These are phyloP conservation scores for Dryobates pubescens DNA, from an alignment of 2,797 vertebrate genomes.

Conservation along the genomic window DNA sequence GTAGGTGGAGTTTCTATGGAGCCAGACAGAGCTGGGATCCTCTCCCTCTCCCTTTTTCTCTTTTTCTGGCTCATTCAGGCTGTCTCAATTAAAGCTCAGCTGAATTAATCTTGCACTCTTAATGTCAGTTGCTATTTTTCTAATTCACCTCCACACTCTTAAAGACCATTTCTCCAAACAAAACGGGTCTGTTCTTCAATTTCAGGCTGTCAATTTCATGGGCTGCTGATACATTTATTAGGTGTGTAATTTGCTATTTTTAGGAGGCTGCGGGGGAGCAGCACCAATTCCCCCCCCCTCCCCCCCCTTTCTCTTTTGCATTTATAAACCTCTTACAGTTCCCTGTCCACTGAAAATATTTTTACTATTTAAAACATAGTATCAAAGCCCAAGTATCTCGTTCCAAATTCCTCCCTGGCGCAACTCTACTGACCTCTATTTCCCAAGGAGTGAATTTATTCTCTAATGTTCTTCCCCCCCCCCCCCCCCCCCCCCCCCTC, in stretches of 20 bases:
- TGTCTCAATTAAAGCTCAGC: slow-evolving; percentile 76
- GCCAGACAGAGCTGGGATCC: slow-evolving; percentile 74
- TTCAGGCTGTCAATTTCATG: slow-evolving; percentile 76
- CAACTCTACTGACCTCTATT: slow-evolving; percentile 44
- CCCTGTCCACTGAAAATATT: slow-evolving; percentile 65
- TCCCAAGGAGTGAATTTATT: slow-evolving; percentile 44
- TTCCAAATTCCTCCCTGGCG: slow-evolving; percentile 45
- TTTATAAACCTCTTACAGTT: slow-evolving; percentile 71
- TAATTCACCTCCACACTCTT: slow-evolving; percentile 67
- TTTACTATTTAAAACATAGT: slow-evolving; percentile 56
- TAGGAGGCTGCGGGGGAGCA: slow-evolving; percentile 70
- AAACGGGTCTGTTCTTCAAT: slow-evolving; percentile 70
- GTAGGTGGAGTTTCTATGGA: slow-evolving; percentile 75
- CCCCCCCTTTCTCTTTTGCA: slow-evolving; percentile 26
- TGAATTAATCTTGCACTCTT: slow-evolving; percentile 73
- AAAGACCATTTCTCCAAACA: slow-evolving; percentile 72
- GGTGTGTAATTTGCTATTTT: slow-evolving; percentile 78
- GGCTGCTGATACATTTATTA: slow-evolving; percentile 78
- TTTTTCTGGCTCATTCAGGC: slow-evolving; percentile 65
- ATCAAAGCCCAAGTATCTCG: slow-evolving; percentile 1
- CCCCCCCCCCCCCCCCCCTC: too few relatives aligned
- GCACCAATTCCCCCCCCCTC: neutral
- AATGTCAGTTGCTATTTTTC: slow-evolving; percentile 72
- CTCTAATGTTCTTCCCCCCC: neutral
- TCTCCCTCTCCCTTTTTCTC: slow-evolving; percentile 60